These are phyloP conservation scores for Sebastes jordani DNA, from an alignment of 2,797 vertebrate genomes.

Conservation along the genomic window DNA sequence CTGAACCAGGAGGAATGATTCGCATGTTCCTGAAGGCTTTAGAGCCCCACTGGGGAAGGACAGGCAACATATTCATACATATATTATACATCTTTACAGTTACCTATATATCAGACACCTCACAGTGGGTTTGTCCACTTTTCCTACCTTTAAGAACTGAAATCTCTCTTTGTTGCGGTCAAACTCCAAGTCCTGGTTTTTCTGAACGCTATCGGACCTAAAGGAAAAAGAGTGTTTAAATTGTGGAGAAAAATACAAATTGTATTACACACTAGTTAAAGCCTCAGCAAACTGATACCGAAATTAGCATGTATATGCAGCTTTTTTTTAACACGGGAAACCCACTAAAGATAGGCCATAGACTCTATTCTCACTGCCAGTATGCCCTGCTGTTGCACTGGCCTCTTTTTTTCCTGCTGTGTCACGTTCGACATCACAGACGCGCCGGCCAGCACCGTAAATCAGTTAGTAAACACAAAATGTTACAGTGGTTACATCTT, in stretches of 20 bases:
- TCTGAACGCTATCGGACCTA: conserved; percentile 94
- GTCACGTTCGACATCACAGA: background rate
- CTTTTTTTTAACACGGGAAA: background rate
- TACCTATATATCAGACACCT: background rate
- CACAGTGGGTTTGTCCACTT: background rate
- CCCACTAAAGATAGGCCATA: background rate
- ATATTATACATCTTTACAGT: background rate
- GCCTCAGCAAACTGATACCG: background rate
- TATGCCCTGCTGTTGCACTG: background rate
- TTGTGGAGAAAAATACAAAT: background rate
- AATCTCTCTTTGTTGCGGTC: conserved; percentile 97
- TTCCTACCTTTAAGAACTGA: conserved; percentile 94
- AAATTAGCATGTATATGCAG: background rate
- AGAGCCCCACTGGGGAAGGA: conserved; percentile 92
- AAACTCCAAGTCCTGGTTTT: conserved; percentile 98
- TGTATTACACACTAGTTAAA: background rate
- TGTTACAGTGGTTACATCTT: background rate
- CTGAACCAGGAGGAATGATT: conserved; percentile 97
- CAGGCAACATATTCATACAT: background rate
- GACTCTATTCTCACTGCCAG: background rate
- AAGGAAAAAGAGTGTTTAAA: background rate
- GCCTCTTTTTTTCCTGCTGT: background rate
- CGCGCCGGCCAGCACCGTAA: rapidly evolving
- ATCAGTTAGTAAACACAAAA: background rate
- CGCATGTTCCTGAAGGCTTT: conserved; percentile 95